Evolutionary conservation across 2,113 vertebrate genomes (phyloP).

Genomic region (Xiphophorus couchianus): DNA sequence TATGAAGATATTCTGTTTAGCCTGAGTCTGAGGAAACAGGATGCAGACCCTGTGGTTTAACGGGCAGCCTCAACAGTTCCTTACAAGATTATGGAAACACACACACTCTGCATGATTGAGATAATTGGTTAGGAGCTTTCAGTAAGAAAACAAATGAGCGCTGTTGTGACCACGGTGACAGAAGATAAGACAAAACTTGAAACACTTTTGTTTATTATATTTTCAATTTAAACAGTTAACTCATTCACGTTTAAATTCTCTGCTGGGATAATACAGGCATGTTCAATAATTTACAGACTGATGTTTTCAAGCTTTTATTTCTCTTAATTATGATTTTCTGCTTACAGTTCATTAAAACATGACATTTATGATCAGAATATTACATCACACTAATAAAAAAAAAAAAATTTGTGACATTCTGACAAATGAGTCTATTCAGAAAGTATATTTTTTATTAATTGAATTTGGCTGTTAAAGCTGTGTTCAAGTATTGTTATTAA

Average conservation of each 20-base stretch:
- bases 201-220: slow-evolving; percentile 35
- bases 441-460: neutral
- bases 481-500: neutral
- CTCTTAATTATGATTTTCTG: neutral
- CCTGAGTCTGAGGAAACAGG: slow-evolving; percentile 24
- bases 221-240: slow-evolving; percentile 4
- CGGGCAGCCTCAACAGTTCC: slow-evolving; percentile 29
- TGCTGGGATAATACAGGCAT: slow-evolving; percentile 1
- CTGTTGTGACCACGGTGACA: neutral
- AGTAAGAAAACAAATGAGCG: slow-evolving; percentile 26
- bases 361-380: neutral
- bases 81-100: slow-evolving; percentile 43
- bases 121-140: slow-evolving; percentile 66
- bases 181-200: slow-evolving; percentile 25
- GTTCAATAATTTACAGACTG: neutral
- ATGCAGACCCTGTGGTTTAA: slow-evolving; percentile 67
- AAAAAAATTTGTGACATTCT: neutral
- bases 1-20: neutral
- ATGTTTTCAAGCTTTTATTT: neutral
- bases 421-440: neutral
- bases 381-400: neutral
- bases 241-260: neutral
- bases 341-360: neutral
- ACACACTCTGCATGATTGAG: slow-evolving; percentile 41
- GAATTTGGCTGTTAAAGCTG: neutral